Base-by-base conservation (phyloP, 2,888 invertebrate genomes). In the Gnatocerus cornutus region DNA sequence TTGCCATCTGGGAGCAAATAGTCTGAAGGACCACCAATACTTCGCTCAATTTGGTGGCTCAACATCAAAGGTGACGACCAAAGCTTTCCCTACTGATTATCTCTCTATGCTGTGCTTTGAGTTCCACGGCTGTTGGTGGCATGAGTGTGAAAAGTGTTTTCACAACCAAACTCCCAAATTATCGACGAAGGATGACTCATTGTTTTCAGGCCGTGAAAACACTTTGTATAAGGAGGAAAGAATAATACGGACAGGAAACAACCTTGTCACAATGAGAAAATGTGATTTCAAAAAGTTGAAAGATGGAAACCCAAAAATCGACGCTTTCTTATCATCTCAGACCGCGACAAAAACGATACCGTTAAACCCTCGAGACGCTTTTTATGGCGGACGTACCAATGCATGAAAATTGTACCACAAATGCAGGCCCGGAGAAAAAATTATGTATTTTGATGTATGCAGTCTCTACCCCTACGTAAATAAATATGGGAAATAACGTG, bases 121-220 rank as follows among this genome's bases (percentile, higher is more conserved):
- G 27, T 33, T 53, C 10, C 33, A 53, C 33, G 53, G 53, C 13
- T 53, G 53, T 33, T 53, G n/a, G 1, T 27, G 50, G 50, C 50
- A 50, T 10, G 50, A 27, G 0, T 50, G 50, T 21, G n/a, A 21
- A 2, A 21, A 9, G 13, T 53, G 53, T 33, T 33, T 12, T 53
- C 9, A 3, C 5, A 33, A 33, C 7, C 53, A 53, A 14, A 8
- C 33, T 7, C 14, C 12, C n/a, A 3, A 3, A 8, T n/a, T 53
- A 4, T 3, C 4, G 1, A 27, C 21, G n/a, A 50, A 50, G 10
- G 1, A 9, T 6, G 50, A 50, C 5, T 9, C 1, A 4, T 3
- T 53, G 13, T 53, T 53, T 53, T 33, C 33, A 8, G 13, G 53
- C 10, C 10, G 37, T 8, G 10, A 48, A 10, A 48, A 48, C 16